Conservation (phyloP, 2,888 invertebrate genomes). For the Seira sanloemensis region DNA sequence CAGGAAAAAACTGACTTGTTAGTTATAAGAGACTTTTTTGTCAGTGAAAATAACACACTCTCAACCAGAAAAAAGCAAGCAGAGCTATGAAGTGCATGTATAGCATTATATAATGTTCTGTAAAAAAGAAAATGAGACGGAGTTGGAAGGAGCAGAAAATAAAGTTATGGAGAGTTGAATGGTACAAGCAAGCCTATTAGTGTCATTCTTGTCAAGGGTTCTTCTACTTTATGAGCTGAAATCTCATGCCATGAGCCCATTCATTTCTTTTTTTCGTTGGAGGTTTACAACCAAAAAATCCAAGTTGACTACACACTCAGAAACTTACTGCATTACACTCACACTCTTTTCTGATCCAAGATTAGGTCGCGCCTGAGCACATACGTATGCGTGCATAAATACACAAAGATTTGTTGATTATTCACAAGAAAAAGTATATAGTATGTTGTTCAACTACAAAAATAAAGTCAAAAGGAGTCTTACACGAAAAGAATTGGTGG, state of each 20-base stretch:
- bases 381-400: conserved; percentile 35
- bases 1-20: not conserved
- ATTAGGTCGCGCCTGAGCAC: conserved; percentile 9
- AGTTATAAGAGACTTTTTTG: conserved; percentile 4
- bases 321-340: conserved; percentile 17
- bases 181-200: conserved; percentile 63
- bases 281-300: conserved; percentile 60
- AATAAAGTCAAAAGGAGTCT: not conserved
- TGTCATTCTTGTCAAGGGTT: conserved; percentile 65
- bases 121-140: conserved; percentile 50
- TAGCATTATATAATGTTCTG: too few species aligned
- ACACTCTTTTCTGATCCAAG: conserved; percentile 1
- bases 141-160: conserved; percentile 59
- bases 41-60: conserved; percentile 1
- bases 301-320: conserved; percentile 47
- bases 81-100: too few species aligned
- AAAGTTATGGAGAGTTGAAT: conserved; percentile 65
- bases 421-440: conserved; percentile 4
- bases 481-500: not conserved
- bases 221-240: conserved; percentile 63
- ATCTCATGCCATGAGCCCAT: conserved; percentile 65
- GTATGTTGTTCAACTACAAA: not conserved
- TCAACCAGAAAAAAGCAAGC: conserved; percentile 10
- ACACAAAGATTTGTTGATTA: conserved; percentile 53
- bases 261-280: conserved; percentile 62